phyloP scores from a whole-genome alignment of 2,888 invertebrate genomes.

The Salticus scenicus region DNA sequence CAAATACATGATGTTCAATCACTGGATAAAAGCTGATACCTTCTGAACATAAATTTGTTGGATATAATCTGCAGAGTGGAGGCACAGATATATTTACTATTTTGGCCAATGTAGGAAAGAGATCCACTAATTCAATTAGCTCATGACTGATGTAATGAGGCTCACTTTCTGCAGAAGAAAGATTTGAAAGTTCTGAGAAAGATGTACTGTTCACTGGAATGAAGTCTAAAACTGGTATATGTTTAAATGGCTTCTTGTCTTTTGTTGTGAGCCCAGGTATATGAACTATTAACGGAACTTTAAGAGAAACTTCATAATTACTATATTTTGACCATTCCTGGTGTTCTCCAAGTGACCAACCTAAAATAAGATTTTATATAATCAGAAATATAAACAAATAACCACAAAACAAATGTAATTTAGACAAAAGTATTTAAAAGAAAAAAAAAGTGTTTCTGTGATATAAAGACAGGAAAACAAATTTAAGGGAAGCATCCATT shows the following conservation, averaged over 20 bases:
- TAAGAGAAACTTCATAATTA: conserved; percentile 87
- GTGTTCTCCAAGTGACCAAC: conserved; percentile 93
- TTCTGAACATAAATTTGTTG: conserved; percentile 82
- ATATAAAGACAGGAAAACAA: too few species aligned
- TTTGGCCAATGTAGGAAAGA: conserved; percentile 89
- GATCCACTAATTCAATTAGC: conserved; percentile 86
- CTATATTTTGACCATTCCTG: conserved; percentile 93
- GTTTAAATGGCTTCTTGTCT: conserved; percentile 3
- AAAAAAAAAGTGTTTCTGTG: too few species aligned
- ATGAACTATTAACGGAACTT: conserved; percentile 86
- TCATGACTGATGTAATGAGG: conserved; percentile 72
- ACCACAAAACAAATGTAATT: too few species aligned
- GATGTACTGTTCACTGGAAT: neutral
- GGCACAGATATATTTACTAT: conserved; percentile 80
- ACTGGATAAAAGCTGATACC: conserved; percentile 83
- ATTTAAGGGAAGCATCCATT: too few species aligned
- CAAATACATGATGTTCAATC: conserved; percentile 75
- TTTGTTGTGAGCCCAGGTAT: conserved; percentile 79
- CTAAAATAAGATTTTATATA: conserved; percentile 79
- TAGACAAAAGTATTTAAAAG: too few species aligned
- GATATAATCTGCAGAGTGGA: conserved; percentile 78
- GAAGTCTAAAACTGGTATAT: neutral
- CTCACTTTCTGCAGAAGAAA: neutral
- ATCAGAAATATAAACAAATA: too few species aligned
- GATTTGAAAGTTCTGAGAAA: neutral